Base-by-base conservation (phyloP, 2,113 vertebrate species). In the Cavia aperea region DNA sequence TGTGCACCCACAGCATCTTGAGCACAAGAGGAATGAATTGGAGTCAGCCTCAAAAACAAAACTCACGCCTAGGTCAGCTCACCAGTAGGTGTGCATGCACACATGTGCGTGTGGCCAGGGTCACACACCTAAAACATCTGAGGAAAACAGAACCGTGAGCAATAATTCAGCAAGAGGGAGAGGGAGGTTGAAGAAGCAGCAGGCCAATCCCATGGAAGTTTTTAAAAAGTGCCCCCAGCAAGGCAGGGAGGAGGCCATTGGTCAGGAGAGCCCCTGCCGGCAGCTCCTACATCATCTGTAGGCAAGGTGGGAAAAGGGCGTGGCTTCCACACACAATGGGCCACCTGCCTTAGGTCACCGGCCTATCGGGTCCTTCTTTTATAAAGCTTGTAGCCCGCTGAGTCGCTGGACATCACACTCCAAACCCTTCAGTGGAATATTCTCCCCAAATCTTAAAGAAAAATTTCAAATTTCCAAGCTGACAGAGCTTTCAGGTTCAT, bases 131-230 rank as follows among this genome's bases (percentile, higher is more conserved):
- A 56, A 56, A 18, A 18, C 16, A 56, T 15, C 56, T 56, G 60
- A 88, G 66, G 46, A 66, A 36, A 65, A 81, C 88, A 88, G 66
- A 79, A 63, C 36, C 24, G 26, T 5, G 33, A 85, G 87, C 89
- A 39, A n/a, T 46, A 86, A 78, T 16, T 93, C 72, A 92, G 90
- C 78, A 68, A 70, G 62, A 90, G 68, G 56, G 91, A 92, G 90
- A 94, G 96, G 95, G 83, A 96, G 96, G 95, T 93, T 90, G 29
- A 49, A 33, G 81, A 79, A 83, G 88, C 93, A 73, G 46, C n/a
- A 81, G 75, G 93, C 94, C 86, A 29, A 91, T 49, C 54, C 84
- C 77, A 54, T 0, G 2, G 75, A 88, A 56, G 56, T 56, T 33
- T 65, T 66, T 46, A 68, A 2, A 16, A 43, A 58, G 56, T 18